Percentiles rank a stretch among this genome's conserved stretches.
These are phyloP conservation scores for Poecile atricapillus DNA, from an alignment of 2,113 vertebrate species.

Conservation along the genomic window DNA sequence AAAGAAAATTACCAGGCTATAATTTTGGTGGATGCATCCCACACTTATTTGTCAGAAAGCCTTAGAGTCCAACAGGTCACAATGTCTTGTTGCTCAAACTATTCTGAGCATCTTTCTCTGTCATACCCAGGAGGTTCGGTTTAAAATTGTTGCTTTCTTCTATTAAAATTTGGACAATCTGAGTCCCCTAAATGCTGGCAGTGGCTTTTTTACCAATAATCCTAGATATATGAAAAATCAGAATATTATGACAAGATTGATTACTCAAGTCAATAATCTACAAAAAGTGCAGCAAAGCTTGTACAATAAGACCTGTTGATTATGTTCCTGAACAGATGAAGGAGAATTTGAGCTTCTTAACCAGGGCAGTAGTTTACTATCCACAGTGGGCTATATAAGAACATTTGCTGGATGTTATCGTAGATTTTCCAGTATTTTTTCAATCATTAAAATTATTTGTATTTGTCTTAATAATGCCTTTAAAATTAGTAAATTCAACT, in stretches of 20 bases:
- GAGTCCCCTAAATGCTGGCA: background rate
- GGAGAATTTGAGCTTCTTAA: background rate
- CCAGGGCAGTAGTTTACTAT: background rate
- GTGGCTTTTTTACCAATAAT: background rate
- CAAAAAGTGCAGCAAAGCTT: background rate
- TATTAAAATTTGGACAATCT: background rate
- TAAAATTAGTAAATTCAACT: background rate
- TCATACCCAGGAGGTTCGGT: background rate
- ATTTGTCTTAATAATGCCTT: background rate
- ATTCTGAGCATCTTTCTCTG: background rate
- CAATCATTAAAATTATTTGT: background rate
- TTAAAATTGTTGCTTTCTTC: background rate
- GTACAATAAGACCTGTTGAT: background rate
- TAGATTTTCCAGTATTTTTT: background rate
- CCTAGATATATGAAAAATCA: background rate
- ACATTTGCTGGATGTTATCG: background rate
- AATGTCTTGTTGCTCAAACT: background rate
- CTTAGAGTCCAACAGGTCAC: background rate
- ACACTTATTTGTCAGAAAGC: background rate
- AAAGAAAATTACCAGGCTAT: background rate
- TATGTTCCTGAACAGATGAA: background rate
- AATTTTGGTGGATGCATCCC: background rate
- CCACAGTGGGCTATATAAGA: background rate
- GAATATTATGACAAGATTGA: background rate
- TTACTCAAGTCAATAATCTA: background rate